A percentile compares a stretch with the other conserved stretches of the same genome.
phyloP scores from a whole-genome alignment of 2,113 vertebrate species.

The Promerops cafer region DNA sequence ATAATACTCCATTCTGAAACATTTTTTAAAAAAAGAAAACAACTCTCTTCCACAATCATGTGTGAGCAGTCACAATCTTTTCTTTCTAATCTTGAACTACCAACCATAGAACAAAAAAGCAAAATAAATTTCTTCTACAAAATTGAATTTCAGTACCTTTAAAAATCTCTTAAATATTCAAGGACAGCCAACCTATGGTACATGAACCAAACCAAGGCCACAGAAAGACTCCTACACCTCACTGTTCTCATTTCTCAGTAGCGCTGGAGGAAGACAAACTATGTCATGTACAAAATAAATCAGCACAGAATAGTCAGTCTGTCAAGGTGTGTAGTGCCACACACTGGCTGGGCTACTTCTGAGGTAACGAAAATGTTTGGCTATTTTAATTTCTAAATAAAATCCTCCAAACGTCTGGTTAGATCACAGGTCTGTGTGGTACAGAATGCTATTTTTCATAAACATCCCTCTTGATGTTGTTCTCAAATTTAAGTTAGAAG shows the following conservation, averaged over 20 bases:
- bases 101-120: neutral
- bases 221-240: neutral
- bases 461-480: neutral
- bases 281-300: neutral
- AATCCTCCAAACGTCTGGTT: neutral
- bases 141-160: neutral
- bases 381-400: neutral
- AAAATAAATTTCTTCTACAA: neutral
- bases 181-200: neutral
- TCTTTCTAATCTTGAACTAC: neutral
- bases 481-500: neutral
- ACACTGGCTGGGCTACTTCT: neutral
- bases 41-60: neutral
- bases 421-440: neutral
- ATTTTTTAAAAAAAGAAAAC: neutral
- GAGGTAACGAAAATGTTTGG: neutral
- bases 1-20: neutral
- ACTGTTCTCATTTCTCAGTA: neutral
- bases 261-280: neutral
- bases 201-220: neutral
- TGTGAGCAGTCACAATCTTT: neutral
- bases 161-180: neutral
- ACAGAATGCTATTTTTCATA: neutral
- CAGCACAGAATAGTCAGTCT: neutral
- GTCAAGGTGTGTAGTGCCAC: neutral